Percentiles rank a stretch among this genome's conserved stretches.
phyloP scores from a whole-genome alignment of 1,140 invertebrate genomes.

The Neodiprion lecontei region DNA sequence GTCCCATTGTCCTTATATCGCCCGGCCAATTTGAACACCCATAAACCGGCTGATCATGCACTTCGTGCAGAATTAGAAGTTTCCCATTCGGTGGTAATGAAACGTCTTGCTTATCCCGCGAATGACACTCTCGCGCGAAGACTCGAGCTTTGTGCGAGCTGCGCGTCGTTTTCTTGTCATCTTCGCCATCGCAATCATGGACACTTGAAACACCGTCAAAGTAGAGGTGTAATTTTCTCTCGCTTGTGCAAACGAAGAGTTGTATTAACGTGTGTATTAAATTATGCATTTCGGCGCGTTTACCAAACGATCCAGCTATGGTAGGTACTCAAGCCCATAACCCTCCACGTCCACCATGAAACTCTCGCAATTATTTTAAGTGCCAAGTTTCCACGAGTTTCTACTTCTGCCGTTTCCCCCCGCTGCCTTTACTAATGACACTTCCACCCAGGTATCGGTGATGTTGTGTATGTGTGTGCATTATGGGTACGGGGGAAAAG shows the following conservation, averaged over 20 bases:
- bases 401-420: background rate
- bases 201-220: no score
- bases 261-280: background rate
- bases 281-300: background rate
- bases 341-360: background rate
- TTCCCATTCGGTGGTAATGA: background rate
- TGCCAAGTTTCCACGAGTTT: background rate
- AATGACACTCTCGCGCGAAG: background rate
- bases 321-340: no score
- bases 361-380: background rate
- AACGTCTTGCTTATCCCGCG: background rate
- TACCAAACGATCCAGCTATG: no score
- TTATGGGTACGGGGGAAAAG: background rate
- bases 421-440: background rate
- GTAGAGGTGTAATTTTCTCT: no score
- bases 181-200: no score
- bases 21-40: background rate
- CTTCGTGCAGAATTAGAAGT: slow-evolving; percentile 5
- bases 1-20: slow-evolving; percentile 4
- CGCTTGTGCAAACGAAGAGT: no score
- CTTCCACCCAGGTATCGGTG: background rate
- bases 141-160: slow-evolving; percentile 50
- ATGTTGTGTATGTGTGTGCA: no score
- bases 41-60: background rate
- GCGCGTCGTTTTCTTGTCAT: slow-evolving; percentile 30